Evolutionary conservation across 2,797 vertebrate species (phyloP).

Genomic region (Antrozous pallidus): DNA sequence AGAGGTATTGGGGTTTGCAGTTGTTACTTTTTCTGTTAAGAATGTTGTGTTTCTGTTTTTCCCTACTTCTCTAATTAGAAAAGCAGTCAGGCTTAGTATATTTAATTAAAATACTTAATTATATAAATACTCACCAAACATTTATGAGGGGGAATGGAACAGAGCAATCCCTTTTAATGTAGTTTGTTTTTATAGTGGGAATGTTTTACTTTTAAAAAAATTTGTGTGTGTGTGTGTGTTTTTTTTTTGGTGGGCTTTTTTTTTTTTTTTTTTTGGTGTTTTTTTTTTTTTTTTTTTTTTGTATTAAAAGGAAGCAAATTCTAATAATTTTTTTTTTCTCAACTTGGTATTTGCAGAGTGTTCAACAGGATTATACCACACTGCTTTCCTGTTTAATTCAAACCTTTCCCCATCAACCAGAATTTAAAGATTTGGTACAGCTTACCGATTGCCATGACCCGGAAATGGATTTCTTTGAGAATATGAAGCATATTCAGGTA

Average conservation of each 20-base stretch:
- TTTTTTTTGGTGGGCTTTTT: no score
- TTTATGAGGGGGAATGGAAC: neutral
- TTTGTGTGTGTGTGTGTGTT: neutral
- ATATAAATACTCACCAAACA: neutral
- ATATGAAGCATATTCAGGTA: constrained; percentile 99
- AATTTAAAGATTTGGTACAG: constrained; percentile 95
- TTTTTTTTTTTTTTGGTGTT: neutral
- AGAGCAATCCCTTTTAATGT: neutral
- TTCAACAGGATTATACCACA: constrained; percentile 94
- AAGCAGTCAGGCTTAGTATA: neutral
- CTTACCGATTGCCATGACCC: constrained; percentile 91
- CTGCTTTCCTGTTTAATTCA: constrained; percentile 94
- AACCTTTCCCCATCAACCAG: constrained; percentile 88
- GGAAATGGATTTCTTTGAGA: constrained; percentile 98
- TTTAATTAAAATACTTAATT: neutral
- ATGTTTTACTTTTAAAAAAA: neutral
- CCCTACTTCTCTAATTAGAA: neutral
- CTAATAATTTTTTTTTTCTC: constrained; percentile 10
- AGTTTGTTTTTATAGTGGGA: neutral
- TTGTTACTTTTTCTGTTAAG: neutral
- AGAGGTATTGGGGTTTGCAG: constrained; percentile 84
- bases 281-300: neutral
- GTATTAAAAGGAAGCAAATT: neutral
- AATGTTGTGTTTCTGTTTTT: neutral
- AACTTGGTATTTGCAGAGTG: constrained; percentile 83